These are phyloP conservation scores for Hystrix cristata DNA, from an alignment of 2,113 vertebrate genomes.

Conservation along the genomic window DNA sequence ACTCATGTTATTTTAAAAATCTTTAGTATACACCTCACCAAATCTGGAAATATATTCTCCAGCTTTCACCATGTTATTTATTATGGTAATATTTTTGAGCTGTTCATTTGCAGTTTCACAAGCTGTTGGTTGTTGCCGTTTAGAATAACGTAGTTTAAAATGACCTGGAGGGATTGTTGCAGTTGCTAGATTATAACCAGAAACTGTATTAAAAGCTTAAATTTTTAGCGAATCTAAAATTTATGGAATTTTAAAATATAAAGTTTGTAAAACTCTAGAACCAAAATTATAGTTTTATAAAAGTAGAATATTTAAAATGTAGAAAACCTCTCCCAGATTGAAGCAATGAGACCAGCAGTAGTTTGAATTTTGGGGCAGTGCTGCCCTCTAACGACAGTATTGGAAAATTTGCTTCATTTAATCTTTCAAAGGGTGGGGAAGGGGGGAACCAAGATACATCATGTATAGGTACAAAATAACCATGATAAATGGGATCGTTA, in stretches of 20 bases:
- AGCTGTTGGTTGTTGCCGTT: background rate
- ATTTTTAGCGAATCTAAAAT: conserved; percentile 43
- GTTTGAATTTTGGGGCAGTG: conserved; percentile 34
- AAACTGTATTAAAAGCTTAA: background rate
- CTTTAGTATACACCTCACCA: background rate
- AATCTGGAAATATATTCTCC: background rate
- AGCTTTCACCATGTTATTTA: background rate
- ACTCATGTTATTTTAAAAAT: background rate
- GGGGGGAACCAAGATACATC: too few species aligned
- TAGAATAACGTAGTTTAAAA: conserved; percentile 14
- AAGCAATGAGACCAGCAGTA: background rate
- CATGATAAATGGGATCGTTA: too few species aligned
- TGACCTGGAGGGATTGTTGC: background rate
- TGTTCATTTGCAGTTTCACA: background rate
- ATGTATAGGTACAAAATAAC: too few species aligned
- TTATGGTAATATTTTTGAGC: background rate
- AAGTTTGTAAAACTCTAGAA: background rate
- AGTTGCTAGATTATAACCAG: background rate
- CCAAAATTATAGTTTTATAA: background rate
- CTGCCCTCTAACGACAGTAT: conserved; percentile 76
- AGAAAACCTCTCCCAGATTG: background rate
- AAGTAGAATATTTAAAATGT: conserved; percentile 42
- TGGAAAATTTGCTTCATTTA: conserved; percentile 38
- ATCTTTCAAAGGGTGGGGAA: background rate
- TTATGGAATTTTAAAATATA: conserved; percentile 21